A percentile compares a stretch with the other conserved stretches of the same genome.
phyloP scores from a whole-genome alignment of 2,797 vertebrate species.

The Channallabes apus region DNA sequence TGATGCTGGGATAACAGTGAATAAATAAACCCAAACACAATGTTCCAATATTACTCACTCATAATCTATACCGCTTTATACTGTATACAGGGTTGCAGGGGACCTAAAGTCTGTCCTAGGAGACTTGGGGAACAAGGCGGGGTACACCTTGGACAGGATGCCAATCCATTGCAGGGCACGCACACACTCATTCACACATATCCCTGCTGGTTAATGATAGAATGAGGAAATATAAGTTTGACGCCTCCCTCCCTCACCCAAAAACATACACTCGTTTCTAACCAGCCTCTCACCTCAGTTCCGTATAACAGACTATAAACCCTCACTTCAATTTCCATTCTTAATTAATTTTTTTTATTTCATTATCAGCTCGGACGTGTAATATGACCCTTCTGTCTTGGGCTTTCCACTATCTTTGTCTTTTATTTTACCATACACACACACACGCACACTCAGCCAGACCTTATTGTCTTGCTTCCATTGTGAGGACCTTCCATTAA shows the following conservation, averaged over 20 bases:
- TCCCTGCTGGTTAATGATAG: no score
- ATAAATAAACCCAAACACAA: no score
- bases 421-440: background rate
- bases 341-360: slow-evolving; percentile 26
- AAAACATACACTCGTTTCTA: background rate
- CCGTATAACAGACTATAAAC: slow-evolving; percentile 1
- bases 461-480: background rate
- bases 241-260: background rate
- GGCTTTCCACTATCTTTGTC: background rate
- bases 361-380: background rate
- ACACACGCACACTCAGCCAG: background rate
- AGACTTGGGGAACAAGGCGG: no score
- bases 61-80: no score
- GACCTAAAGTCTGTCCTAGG: no score
- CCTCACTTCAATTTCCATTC: slow-evolving; percentile 18
- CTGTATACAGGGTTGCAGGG: no score
- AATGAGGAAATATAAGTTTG: background rate
- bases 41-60: no score
- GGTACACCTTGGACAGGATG: no score
- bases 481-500: background rate
- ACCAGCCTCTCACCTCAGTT: slow-evolving; percentile 1
- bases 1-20: no score
- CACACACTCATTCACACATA: no score
- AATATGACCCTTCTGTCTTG: slow-evolving; percentile 1
- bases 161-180: no score